Evolutionary conservation across 2,113 vertebrate genomes (phyloP), one percentile per base, ranked within the genome.

Genomic region (Pterocles burchelli): DNA sequence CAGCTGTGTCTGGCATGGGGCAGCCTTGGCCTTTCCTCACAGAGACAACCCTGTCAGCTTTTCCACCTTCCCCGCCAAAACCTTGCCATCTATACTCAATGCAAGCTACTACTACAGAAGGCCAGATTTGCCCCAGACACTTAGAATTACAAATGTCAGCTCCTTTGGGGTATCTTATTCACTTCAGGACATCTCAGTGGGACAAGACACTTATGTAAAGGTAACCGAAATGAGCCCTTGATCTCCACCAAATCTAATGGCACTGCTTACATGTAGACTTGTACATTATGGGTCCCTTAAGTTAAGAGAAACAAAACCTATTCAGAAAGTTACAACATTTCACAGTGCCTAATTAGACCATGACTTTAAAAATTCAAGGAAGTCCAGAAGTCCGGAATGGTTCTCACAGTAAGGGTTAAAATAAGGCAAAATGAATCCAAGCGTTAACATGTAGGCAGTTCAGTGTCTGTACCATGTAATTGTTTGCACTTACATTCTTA

Each of bases 61-160:
- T 5, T 3, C 33, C 2, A 0, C 4, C 8, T 46, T 19, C 9
- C n/a, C 8, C 2, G 1, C 6, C 31, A 29, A 63, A 86, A 29
- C 49, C 13, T 63, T 45, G 43, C 7, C 19, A 21, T 24, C 28
- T 76, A 22, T 41, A 41, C 8, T 4, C 20, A 71, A 7, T 43
- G 25, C n/a, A 67, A 66, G 9, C 12, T 72, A 36, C 13, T 83
- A 48, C 21, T 20, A 12, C 21, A 72, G n/a, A 65, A 71, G 14
- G 14, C 5, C 6, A 65, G 7, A 16, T 58, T 83, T 78, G 24
- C 17, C 28, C 46, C 46, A 54, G 46, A 46, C 9, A 28, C 7
- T 57, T 31, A 38, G 15, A 59, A 26, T 49, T 49, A 61, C 15
- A 72, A 63, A 70, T 38, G 4, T 4, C 21, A 48, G 7, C 6